Evolutionary conservation across 2,113 vertebrate genomes (phyloP).

Genomic region (Clinocottus analis): DNA sequence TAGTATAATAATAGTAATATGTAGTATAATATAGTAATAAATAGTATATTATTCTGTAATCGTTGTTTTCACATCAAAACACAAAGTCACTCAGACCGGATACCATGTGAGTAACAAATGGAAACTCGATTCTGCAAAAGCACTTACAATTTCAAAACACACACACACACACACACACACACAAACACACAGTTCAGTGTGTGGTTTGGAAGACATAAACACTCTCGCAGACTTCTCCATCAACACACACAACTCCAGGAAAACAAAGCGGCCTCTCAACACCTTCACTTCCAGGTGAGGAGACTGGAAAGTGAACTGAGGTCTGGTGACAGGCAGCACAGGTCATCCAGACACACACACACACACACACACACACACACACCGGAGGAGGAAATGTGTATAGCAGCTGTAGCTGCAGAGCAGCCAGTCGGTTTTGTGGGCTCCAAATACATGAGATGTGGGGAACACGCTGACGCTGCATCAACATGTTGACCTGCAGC

Average conservation of each 20-base stretch:
- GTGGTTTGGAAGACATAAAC: conserved; percentile 53
- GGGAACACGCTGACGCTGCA: conserved; percentile 34
- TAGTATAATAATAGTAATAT: too few relatives aligned
- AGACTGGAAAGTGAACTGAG: conserved; percentile 49
- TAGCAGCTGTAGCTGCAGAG: conserved; percentile 73
- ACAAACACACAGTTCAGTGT: not conserved
- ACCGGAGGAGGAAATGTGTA: conserved; percentile 71
- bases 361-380: conserved; percentile 16
- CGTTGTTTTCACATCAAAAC: conserved; percentile 10
- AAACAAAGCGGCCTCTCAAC: conserved; percentile 7
- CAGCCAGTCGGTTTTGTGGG: not conserved
- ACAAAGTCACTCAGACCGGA: conserved; percentile 26
- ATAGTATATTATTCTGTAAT: not conserved
- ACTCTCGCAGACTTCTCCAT: conserved; percentile 47
- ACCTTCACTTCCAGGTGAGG: conserved; percentile 62
- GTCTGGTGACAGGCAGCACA: conserved; percentile 74
- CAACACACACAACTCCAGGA: conserved; percentile 3
- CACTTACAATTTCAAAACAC: conserved; percentile 39
- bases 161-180: conserved; percentile 7
- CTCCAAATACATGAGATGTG: conserved; percentile 49
- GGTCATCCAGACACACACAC: conserved; percentile 64
- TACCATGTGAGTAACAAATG: conserved; percentile 36
- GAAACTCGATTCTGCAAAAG: conserved; percentile 51
- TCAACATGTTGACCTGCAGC: conserved; percentile 29
- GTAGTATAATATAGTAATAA: not conserved